A percentile compares a stretch with the other conserved stretches of the same genome.
phyloP scores from a whole-genome alignment of 2,888 invertebrate species.

The Chalcis sispes region DNA sequence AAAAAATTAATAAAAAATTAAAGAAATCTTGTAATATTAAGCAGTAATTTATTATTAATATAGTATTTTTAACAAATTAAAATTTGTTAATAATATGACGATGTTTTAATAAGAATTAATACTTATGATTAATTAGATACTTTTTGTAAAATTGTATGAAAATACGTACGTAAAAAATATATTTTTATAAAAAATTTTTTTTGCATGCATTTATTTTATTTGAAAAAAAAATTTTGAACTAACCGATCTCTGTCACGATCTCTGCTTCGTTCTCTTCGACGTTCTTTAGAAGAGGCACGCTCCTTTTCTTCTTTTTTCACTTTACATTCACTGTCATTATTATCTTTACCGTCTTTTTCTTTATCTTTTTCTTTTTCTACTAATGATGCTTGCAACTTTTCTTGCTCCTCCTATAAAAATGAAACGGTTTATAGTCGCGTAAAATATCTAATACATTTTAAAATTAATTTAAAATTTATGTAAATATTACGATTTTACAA shows the following conservation, averaged over 20 bases:
- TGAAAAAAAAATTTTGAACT: slow-evolving; percentile 8
- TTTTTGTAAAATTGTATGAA: too few species aligned
- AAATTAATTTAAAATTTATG: not conserved
- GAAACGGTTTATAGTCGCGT: too few species aligned
- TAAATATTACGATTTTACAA: not conserved
- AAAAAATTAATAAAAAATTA: too few species aligned
- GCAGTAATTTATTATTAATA: too few species aligned
- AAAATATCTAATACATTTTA: too few species aligned
- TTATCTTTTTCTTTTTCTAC: slow-evolving; percentile 77
- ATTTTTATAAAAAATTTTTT: not conserved
- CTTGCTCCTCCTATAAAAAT: slow-evolving; percentile 87
- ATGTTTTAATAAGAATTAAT: too few species aligned
- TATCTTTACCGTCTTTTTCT: slow-evolving; percentile 76
- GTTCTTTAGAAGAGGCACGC: slow-evolving; percentile 72
- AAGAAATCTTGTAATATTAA: too few species aligned
- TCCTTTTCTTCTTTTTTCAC: slow-evolving; percentile 73
- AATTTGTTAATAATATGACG: too few species aligned
- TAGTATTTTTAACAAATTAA: not conserved
- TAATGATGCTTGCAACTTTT: slow-evolving; percentile 81
- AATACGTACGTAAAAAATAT: not conserved
- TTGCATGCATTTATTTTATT: not conserved
- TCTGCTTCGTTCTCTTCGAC: slow-evolving; percentile 74
- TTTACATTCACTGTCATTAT: slow-evolving; percentile 67
- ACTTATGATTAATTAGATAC: too few species aligned
- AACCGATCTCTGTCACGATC: slow-evolving; percentile 51